Base-by-base conservation (phyloP, 1,140 invertebrate genomes). In the Gryllus bimaculatus region DNA sequence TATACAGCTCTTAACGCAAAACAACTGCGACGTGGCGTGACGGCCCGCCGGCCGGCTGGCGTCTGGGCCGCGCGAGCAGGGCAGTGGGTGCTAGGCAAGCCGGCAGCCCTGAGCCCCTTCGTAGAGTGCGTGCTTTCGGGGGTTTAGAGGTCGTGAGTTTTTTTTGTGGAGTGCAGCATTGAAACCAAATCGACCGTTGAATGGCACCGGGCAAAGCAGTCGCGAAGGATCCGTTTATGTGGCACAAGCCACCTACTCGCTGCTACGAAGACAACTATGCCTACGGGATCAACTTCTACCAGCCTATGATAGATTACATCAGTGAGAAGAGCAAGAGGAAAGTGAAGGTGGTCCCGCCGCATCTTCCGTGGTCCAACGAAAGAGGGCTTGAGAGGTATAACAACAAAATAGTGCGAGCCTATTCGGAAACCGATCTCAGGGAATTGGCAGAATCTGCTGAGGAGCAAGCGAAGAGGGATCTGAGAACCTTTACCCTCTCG, bases 281-380 rank as follows among this genome's bases (percentile, higher is more conserved):
- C 54, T 92, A 91, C 81, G 92, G 91, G 8, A 93, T 94, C 77
- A 93, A 94, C 83, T 93, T 89, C 84, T 94, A 94, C 85, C 92
- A 94, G 83, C 93, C 93, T 13, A 93, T 94, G 92, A 90, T 95
- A 80, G 93, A 94, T 83, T 94, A 94, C 82, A 89, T 95, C 79
- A 90, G 93, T 82, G 83, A 83, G 13, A 89, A 88, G 82, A 84
- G 87, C 66, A 84, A 74, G n/a, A 89, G 88, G 84, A 87, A 83
- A 82, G 86, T 82, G 86, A 84, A 75, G 80, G 83, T 82, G 66
- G 87, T 88, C 80, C 84, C 88, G 26, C 92, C 92, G 73, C 90
- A 91, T 84, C 86, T 94, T 79, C 93, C 93, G 8, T 93, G 91
- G 91, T 89, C 90, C 5, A 92, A 93, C 83, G 92, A 93, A 83